Evolutionary conservation across 2,113 vertebrate genomes (phyloP).

Genomic region (Spea bombifrons): DNA sequence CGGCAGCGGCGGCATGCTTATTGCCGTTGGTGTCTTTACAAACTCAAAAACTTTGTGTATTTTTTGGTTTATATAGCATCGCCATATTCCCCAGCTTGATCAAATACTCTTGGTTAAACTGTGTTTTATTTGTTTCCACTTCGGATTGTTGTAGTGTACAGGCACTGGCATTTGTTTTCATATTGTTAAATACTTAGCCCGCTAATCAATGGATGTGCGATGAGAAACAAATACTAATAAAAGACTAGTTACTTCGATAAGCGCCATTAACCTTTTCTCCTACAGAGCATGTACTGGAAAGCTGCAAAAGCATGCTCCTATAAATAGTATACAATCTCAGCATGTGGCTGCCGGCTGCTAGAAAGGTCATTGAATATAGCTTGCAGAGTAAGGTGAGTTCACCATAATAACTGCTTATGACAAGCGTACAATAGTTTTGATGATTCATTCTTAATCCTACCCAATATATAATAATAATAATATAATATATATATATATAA

Average conservation of each 20-base stretch:
- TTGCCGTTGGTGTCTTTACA: too few relatives aligned
- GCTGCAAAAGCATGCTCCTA: not conserved
- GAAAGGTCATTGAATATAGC: constrained; percentile 7
- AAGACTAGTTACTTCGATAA: not conserved
- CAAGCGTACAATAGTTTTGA: not conserved
- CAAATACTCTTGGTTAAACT: too few relatives aligned
- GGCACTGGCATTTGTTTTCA: not conserved
- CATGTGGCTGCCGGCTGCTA: not conserved
- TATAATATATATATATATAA: too few relatives aligned
- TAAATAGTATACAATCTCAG: constrained; percentile 5
- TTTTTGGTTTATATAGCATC: too few relatives aligned
- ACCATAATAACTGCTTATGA: not conserved
- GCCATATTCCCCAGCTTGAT: too few relatives aligned
- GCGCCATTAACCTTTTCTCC: constrained; percentile 8
- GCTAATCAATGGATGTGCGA: not conserved
- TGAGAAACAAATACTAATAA: constrained; percentile 5
- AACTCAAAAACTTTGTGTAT: too few relatives aligned
- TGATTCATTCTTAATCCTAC: too few relatives aligned
- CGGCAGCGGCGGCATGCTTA: too few relatives aligned
- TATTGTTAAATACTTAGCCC: not conserved
- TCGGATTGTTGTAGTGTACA: too few relatives aligned
- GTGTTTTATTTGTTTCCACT: not conserved
- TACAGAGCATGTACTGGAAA: not conserved
- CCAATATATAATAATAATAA: too few relatives aligned
- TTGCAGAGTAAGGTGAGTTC: not conserved